Evolutionary conservation across 2,113 vertebrate genomes (phyloP), one percentile per base, ranked within the genome.

Genomic region (Capreolus pygargus): DNA sequence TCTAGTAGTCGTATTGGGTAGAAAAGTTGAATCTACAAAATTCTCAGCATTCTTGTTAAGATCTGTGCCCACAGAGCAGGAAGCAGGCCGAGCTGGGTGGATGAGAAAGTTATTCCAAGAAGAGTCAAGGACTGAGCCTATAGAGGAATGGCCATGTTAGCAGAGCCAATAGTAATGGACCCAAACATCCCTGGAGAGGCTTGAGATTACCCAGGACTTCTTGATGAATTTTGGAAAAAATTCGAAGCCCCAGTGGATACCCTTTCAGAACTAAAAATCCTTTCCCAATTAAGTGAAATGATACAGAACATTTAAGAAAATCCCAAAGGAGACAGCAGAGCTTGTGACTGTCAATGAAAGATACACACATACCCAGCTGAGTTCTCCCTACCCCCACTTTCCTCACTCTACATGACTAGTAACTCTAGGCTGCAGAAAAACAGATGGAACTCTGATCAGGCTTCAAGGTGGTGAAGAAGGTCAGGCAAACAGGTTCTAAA

Each of bases 171-270:
- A 45, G 43, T 91, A 86, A 52, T 27, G 52, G 14, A 50, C 1
- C 12, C 28, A 11, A 45, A 91, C 84, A 6, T 23, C 61, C 81
- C 54, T 54, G 47, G 95, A 85, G 47, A 95, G 39, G 11, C 8
- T 84, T 67, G 87, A 92, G 36, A 95, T 96, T 94, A 84, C 74
- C 57, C 39, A 95, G 52, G 17, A 52, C 45, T 94, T 92, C 70
- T n/a, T 94, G 52, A 94, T 67, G 55, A 64, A 67, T 87, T 87
- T 33, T 84, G 84, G 45, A 52, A 89, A 95, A 95, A 58, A 15
- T 47, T 70, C 8, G 78, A 87, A 96, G 39, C 27, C 81, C 54
- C 55, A 60, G 14, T 76, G n/a, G 86, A 58, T 76, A 93, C 25
- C 25, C 39, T 67, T 93, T 91, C 30, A 12, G n/a, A 27, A 55